A percentile compares a stretch with the other conserved stretches of the same genome.
Evolutionary conservation across 2,888 invertebrate genomes (phyloP).

Genomic region (Hirudinaria manillensis): DNA sequence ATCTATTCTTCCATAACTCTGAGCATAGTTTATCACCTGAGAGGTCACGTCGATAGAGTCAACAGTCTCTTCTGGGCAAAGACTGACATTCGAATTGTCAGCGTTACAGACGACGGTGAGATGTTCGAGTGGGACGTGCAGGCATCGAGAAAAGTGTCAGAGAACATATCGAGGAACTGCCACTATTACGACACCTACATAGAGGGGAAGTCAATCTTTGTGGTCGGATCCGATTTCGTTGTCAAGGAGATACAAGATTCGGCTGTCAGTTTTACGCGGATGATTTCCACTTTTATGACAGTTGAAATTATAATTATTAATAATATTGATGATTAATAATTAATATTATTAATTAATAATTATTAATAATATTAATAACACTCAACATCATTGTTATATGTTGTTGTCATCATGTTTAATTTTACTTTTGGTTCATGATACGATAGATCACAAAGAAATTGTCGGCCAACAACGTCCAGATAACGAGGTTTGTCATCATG

Average conservation of each 20-base stretch:
- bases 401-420: too few relatives aligned
- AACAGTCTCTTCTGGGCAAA: slow-evolving; percentile 26
- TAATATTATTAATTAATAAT: too few relatives aligned
- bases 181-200: slow-evolving; percentile 29
- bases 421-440: too few relatives aligned
- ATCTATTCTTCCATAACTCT: slow-evolving; percentile 77
- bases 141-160: slow-evolving; percentile 27
- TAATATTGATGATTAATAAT: background rate
- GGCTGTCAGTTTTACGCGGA: background rate
- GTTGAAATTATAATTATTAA: background rate
- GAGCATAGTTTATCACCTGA: slow-evolving; percentile 50
- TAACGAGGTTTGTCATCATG: slow-evolving; percentile 25
- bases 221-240: slow-evolving; percentile 22
- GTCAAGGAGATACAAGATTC: slow-evolving; percentile 30
- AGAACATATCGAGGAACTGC: slow-evolving; percentile 19
- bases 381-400: too few relatives aligned
- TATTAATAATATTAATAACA: too few relatives aligned
- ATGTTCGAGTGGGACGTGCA: slow-evolving; percentile 27
- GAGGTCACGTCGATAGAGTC: slow-evolving; percentile 24
- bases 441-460: slow-evolving; percentile 2
- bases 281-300: background rate
- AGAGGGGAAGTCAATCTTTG: slow-evolving; percentile 29
- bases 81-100: slow-evolving; percentile 18
- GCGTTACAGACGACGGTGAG: slow-evolving; percentile 28
- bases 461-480: slow-evolving; percentile 16